Percentiles rank a stretch among this genome's conserved stretches.
These are phyloP conservation scores for Nasonia oneida DNA, from an alignment of 2,888 invertebrate species.

Conservation along the genomic window DNA sequence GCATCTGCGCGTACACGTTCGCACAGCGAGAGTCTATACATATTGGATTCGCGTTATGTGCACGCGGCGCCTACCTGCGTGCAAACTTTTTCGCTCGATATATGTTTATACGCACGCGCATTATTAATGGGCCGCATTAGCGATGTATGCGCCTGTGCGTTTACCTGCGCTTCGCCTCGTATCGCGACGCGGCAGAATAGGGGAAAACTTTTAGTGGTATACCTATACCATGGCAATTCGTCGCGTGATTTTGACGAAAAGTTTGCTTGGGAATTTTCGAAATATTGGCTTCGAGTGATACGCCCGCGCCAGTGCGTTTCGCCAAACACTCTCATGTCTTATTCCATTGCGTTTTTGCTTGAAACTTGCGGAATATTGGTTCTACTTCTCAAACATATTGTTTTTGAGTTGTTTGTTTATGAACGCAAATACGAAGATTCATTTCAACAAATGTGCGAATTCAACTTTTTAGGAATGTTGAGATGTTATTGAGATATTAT, in stretches of 20 bases:
- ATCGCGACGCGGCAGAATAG: neutral
- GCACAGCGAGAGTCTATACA: slow-evolving; percentile 10
- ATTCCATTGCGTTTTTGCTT: neutral
- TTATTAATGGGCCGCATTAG: slow-evolving; percentile 15
- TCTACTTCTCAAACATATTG: too few relatives aligned
- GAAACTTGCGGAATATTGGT: too few relatives aligned
- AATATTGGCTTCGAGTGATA: neutral
- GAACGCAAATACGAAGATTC: too few relatives aligned
- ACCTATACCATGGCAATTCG: neutral
- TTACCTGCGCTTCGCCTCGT: neutral
- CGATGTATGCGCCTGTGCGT: neutral
- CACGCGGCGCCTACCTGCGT: neutral
- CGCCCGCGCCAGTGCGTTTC: neutral
- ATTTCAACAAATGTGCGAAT: too few relatives aligned
- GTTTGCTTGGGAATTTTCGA: neutral
- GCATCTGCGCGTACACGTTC: neutral
- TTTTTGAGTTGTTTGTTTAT: too few relatives aligned
- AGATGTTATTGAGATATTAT: too few relatives aligned
- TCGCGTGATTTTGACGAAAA: neutral
- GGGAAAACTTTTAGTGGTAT: neutral
- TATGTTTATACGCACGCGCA: slow-evolving; percentile 23
- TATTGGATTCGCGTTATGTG: neutral
- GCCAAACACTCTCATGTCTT: neutral
- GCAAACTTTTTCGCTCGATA: slow-evolving; percentile 46
- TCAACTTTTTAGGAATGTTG: too few relatives aligned